Conservation (phyloP, 2,797 vertebrate species). For the Gambusia yucatana region DNA sequence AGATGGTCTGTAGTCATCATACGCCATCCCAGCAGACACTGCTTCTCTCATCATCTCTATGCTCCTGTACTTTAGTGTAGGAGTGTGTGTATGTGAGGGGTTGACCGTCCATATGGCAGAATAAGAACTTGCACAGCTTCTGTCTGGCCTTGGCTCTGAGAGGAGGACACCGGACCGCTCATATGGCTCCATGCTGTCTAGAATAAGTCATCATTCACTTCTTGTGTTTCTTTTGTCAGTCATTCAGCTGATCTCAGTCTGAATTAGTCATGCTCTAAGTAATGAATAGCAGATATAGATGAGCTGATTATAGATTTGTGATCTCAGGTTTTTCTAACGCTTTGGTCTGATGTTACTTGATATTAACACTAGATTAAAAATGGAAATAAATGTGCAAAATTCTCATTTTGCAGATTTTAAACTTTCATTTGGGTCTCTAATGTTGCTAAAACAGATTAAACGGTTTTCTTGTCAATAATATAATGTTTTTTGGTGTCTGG, state of each 20-base stretch:
- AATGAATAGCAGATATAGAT: conserved; percentile 16
- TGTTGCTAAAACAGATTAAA: too few relatives aligned
- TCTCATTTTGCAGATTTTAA: too few relatives aligned
- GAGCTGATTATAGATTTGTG: not conserved
- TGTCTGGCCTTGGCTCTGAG: conserved; percentile 66
- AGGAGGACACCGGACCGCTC: conserved; percentile 28
- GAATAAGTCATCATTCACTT: conserved; percentile 47
- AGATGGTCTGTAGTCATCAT: conserved; percentile 61
- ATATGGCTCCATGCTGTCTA: conserved; percentile 59
- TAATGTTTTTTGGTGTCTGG: too few relatives aligned
- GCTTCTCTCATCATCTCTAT: conserved; percentile 78
- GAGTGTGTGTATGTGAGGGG: conserved; percentile 34
- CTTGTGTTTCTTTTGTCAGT: conserved; percentile 41
- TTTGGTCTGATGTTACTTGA: not conserved
- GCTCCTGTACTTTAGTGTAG: conserved; percentile 61
- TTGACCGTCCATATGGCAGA: conserved; percentile 55
- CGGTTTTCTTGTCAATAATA: too few relatives aligned
- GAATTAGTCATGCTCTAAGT: conserved; percentile 29
- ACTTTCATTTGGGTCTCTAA: too few relatives aligned
- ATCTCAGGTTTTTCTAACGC: not conserved
- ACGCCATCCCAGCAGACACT: conserved; percentile 68
- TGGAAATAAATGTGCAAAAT: too few relatives aligned
- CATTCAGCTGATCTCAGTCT: conserved; percentile 45
- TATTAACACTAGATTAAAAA: not conserved
- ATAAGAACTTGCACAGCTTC: conserved; percentile 59